These are phyloP conservation scores for Chlorocebus sabaeus DNA, from an alignment of 2,113 vertebrate genomes.

Conservation along the genomic window DNA sequence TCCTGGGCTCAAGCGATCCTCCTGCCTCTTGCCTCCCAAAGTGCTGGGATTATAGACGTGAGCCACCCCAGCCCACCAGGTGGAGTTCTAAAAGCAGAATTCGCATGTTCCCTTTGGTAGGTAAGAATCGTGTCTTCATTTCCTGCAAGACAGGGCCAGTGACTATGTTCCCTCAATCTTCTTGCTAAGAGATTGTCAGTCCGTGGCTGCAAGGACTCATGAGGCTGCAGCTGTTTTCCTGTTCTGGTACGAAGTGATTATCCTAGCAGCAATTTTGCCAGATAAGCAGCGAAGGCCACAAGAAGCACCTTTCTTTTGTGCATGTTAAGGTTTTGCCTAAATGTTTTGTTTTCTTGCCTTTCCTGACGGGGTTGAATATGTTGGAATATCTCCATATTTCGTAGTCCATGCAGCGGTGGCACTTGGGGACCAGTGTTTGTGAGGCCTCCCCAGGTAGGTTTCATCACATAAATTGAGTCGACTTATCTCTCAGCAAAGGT, in stretches of 20 bases:
- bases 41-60: no score
- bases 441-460: neutral
- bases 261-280: neutral
- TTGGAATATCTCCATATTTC: neutral
- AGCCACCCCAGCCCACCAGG: no score
- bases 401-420: neutral
- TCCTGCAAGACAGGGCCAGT: neutral
- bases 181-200: neutral
- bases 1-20: no score
- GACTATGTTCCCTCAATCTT: neutral
- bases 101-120: neutral
- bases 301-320: neutral
- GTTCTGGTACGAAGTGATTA: neutral
- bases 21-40: no score
- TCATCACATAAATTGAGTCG: neutral
- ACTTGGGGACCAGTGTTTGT: neutral
- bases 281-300: neutral
- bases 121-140: neutral
- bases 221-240: neutral
- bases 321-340: neutral
- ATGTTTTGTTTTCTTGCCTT: neutral
- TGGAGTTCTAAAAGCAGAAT: neutral
- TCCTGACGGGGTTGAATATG: neutral
- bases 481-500: neutral
- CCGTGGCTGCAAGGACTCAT: neutral